Conservation (phyloP, 2,113 vertebrate genomes). For the Indicator indicator region DNA sequence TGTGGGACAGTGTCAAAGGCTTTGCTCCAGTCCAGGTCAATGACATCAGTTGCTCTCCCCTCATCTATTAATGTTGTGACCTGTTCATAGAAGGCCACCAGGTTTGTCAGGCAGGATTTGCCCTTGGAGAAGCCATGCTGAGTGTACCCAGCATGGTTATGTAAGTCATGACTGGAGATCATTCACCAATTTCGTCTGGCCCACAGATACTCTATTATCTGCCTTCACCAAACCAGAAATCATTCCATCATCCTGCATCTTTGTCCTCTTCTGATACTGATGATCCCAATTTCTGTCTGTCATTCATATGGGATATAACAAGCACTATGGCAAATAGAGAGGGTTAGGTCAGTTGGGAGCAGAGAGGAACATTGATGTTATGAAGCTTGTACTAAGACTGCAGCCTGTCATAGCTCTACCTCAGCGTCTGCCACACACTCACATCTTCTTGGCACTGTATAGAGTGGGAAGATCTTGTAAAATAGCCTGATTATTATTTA, state of each 20-base stretch:
- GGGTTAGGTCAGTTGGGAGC: neutral
- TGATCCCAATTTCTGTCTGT: neutral
- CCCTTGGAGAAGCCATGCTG: no score
- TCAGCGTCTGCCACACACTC: fast-evolving
- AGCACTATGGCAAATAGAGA: neutral
- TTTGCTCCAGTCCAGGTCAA: no score
- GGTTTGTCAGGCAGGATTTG: no score
- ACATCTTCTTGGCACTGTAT: neutral
- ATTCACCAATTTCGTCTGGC: neutral
- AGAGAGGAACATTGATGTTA: neutral
- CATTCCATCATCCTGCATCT: neutral
- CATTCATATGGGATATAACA: neutral
- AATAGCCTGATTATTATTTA: neutral
- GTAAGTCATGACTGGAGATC: neutral
- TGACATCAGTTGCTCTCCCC: no score
- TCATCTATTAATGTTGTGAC: no score
- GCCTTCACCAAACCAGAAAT: neutral
- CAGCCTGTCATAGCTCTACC: neutral
- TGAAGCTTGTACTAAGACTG: neutral
- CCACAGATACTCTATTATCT: neutral
- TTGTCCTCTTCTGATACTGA: neutral
- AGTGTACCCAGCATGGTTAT: no score
- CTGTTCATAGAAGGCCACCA: no score
- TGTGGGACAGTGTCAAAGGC: no score
- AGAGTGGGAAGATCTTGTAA: neutral